phyloP scores from a whole-genome alignment of 2,797 vertebrate species.

The Hemibagrus guttatus region DNA sequence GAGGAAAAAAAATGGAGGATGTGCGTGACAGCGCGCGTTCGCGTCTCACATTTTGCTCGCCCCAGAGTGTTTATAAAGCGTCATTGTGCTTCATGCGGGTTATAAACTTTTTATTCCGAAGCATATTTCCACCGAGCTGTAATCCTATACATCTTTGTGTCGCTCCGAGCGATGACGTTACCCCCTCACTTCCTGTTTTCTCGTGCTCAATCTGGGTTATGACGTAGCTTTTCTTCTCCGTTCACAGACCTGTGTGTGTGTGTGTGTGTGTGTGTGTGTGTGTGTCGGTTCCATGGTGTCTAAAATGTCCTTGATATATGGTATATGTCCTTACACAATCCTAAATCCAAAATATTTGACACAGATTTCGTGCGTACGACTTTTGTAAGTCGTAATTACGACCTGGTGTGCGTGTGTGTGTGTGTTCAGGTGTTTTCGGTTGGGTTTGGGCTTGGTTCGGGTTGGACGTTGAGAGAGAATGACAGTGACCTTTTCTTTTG shows the following conservation, averaged over 20 bases:
- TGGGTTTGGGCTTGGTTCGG: not conserved
- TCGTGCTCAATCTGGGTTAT: slow-evolving; percentile 31
- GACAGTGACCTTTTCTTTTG: not conserved
- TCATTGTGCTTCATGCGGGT: not conserved
- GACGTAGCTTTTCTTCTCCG: slow-evolving; percentile 7
- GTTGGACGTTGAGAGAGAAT: not conserved
- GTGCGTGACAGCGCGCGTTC: not conserved
- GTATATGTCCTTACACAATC: not conserved
- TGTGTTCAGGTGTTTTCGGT: not conserved
- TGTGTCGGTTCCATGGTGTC: not conserved
- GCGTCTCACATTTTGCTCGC: not conserved
- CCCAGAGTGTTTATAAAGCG: not conserved
- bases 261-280: slow-evolving; percentile 19
- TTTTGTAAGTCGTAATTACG: not conserved
- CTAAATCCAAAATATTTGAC: not conserved
- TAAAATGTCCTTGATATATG: not conserved
- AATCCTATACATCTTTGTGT: not conserved
- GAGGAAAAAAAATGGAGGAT: slow-evolving; percentile 48
- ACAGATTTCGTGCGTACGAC: not conserved
- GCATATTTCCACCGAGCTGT: not conserved
- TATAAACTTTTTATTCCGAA: not conserved
- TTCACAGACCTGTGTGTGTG: not conserved
- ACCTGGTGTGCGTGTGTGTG: not conserved
- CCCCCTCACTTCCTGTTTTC: slow-evolving; percentile 34
- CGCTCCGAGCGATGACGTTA: slow-evolving; percentile 68